Conservation (phyloP, 2,797 vertebrate genomes). For the Schizothorax lantsangensis region DNA sequence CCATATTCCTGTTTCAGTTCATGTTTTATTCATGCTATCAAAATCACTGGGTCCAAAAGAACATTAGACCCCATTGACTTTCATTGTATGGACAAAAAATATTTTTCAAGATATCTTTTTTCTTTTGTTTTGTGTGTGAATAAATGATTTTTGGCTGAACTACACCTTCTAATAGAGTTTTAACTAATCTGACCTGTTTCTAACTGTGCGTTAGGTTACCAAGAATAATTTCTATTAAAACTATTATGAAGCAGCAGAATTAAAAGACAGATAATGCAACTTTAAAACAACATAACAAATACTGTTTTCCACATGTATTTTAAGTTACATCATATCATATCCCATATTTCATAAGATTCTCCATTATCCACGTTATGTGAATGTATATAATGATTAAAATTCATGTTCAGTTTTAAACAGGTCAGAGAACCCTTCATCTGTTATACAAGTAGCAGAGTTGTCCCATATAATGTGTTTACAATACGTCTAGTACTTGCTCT, state of each 20-base stretch:
- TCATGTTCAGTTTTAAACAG: background rate
- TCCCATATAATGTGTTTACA: background rate
- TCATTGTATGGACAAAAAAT: background rate
- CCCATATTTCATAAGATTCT: background rate
- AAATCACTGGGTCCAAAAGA: background rate
- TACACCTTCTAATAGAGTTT: background rate
- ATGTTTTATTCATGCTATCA: background rate
- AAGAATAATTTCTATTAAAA: background rate
- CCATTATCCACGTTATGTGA: background rate
- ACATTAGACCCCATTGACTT: background rate
- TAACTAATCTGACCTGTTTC: background rate
- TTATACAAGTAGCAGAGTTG: background rate
- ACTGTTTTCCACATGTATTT: background rate
- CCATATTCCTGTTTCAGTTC: background rate
- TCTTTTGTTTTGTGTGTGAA: background rate
- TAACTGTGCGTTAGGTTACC: background rate
- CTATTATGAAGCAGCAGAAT: background rate
- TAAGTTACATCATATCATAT: background rate
- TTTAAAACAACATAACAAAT: background rate
- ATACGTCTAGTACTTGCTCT: background rate
- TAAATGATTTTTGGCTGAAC: background rate
- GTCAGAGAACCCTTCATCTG: background rate
- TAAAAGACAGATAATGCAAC: background rate
- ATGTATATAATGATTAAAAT: constrained; percentile 1
- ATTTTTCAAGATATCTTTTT: background rate